These are phyloP conservation scores for Orgyia antiqua DNA, from an alignment of 2,888 invertebrate species.

Conservation along the genomic window DNA sequence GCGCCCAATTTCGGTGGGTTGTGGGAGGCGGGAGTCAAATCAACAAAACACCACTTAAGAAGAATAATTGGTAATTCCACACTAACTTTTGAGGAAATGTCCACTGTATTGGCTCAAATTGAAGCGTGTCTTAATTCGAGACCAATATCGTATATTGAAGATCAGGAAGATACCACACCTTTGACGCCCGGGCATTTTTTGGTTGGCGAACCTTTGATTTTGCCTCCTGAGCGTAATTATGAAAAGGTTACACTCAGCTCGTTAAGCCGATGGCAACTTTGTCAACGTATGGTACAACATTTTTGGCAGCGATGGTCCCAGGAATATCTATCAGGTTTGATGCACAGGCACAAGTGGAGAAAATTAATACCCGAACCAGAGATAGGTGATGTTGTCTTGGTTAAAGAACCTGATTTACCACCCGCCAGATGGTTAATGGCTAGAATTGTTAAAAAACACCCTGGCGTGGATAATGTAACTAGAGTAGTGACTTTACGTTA, in stretches of 20 bases:
- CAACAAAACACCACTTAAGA: not conserved
- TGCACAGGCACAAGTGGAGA: not conserved
- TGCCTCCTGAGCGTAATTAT: not conserved
- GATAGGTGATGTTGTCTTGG: not conserved
- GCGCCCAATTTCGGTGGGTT: slow-evolving; percentile 14
- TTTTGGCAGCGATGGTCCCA: slow-evolving; percentile 1
- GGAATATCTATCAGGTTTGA: not conserved
- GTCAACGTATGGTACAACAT: not conserved
- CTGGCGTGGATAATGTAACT: not conserved
- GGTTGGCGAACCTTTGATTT: not conserved
- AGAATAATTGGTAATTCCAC: not conserved
- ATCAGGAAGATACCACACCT: not conserved
- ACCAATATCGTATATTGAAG: not conserved
- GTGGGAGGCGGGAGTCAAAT: slow-evolving; percentile 5
- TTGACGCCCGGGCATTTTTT: slow-evolving; percentile 1
- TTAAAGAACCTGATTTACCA: slow-evolving; percentile 1
- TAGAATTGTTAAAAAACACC: not conserved
- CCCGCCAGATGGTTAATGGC: not conserved
- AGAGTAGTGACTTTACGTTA: not conserved
- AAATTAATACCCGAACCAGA: not conserved
- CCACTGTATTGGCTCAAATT: slow-evolving; percentile 1
- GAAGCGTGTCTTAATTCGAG: slow-evolving; percentile 1
- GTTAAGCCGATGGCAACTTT: not conserved
- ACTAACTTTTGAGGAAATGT: not conserved
- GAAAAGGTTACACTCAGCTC: not conserved